Percentiles rank a stretch among this genome's conserved stretches.
These are phyloP conservation scores for Gymnothorax reevesii DNA, from an alignment of 2,797 vertebrate species.

Conservation along the genomic window DNA sequence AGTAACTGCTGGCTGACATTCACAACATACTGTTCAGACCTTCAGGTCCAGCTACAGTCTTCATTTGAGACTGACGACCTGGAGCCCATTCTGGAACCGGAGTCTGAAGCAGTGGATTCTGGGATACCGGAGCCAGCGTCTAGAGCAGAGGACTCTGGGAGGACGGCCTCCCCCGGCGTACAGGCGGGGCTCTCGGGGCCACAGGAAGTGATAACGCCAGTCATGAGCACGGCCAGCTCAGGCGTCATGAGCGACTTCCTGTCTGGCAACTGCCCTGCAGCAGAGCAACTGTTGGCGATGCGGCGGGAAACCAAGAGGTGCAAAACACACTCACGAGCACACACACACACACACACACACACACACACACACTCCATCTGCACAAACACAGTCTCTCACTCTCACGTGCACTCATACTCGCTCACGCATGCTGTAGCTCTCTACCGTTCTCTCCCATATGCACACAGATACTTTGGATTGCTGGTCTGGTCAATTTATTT, in stretches of 20 bases:
- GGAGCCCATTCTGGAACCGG: slow-evolving; percentile 21
- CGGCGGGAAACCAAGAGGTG: slow-evolving; percentile 77
- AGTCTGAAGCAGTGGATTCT: neutral
- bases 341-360: too few species aligned
- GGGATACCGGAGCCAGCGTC: slow-evolving; percentile 17
- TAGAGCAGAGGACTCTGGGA: neutral
- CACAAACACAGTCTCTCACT: neutral
- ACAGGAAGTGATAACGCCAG: slow-evolving; percentile 21
- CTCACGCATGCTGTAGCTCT: neutral
- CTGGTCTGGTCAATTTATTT: neutral
- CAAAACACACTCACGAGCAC: too few species aligned
- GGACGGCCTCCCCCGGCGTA: neutral
- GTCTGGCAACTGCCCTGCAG: slow-evolving; percentile 52
- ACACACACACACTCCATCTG: too few species aligned
- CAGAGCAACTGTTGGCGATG: slow-evolving; percentile 69
- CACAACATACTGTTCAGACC: slow-evolving; percentile 60
- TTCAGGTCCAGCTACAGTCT: slow-evolving; percentile 73
- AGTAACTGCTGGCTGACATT: neutral
- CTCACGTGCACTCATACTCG: neutral
- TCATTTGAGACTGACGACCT: slow-evolving; percentile 66
- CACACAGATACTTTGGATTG: neutral
- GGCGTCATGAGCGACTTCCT: slow-evolving; percentile 18
- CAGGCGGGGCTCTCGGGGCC: neutral
- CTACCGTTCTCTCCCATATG: neutral
- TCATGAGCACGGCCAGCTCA: slow-evolving; percentile 29